Base-by-base conservation (phyloP, 2,888 invertebrate species). In the Euspilapteryx auroguttella region DNA sequence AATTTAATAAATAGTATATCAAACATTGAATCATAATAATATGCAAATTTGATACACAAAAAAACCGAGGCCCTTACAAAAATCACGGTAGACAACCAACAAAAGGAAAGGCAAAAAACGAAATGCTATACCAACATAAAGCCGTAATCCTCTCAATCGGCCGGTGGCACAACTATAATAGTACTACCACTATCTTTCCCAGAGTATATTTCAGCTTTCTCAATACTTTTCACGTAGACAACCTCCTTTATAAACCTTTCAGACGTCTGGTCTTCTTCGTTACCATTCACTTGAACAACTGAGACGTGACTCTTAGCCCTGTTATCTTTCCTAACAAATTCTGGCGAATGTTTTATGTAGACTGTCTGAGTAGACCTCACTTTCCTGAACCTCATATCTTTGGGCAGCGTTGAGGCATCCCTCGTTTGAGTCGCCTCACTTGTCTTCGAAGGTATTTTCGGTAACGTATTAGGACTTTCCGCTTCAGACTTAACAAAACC, bases 381-480 rank as follows among this genome's bases (percentile, higher is more conserved):
- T 46, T 66, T 71, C 2, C 68, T 48, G 35, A 75, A 73, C 27
- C 73, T 49, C 75, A 75, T 73, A 22, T 75, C 73, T 45, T 73
- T 75, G 0, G 75, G 75, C 21, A 75, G 29, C 0, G 73, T 75
- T 0, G 71, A 61, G 0, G 69, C 0, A 68, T 61, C 0, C 42
- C 56, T n/a, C n/a, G n/a, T n/a, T n/a, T n/a, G n/a, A n/a, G n/a
- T n/a, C n/a, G n/a, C 11, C 66, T 69, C 17, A 31, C 66, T 47
- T 15, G 63, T 63, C 31, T 66, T 71, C 0, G 66, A 62, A 30
- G 47, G 59, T 0, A 65, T 66, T 38, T 73, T 73, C 0, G 71
- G 73, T 32, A 73, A 32, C 0, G 71, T 69, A 27, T 51, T 63
- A 0, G 52, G 24, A 3, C 47, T 45, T 21, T 35, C 38, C 1